Evolutionary conservation across 2,113 vertebrate genomes (phyloP), one percentile per base, ranked within the genome.

Genomic region (Cyprinus carpio): DNA sequence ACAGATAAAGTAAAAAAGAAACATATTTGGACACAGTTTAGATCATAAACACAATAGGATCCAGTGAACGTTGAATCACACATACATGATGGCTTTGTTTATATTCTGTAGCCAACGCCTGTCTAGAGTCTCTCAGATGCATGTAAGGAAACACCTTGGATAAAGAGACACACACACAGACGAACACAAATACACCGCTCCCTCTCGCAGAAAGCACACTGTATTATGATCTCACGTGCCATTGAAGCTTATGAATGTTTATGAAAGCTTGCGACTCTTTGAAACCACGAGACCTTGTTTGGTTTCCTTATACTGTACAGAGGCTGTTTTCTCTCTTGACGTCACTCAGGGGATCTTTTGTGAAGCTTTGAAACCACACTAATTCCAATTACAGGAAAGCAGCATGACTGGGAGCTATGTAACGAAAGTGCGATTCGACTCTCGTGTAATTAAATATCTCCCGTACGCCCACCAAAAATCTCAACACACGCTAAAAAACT

Each of bases 21-120:
- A 40, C 37, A 62, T 16, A 0, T 27, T 64, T 9, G 15, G 16
- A 67, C 79, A 34, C 11, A 20, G 60, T 67, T 81, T 49, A 65
- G 7, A 27, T 10, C 43, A 23, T 43, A 27, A 62, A 25, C 54
- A 62, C 58, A 81, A 46, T 69, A 49, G 40, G 40, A 23, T 31
- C 40, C 37, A 29, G 25, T 11, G 46, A 40, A 25, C 54, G 4
- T 79, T 49, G 72, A 85, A 74, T 86, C 23, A 49, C 60, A 69
- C 82, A 88, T 90, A 83, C 75, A 87, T 74, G 84, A 65, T 83
- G 79, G n/a, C 62, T 86, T 85, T 80, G 82, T 83, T 51, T 81
- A 82, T 82, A 82, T 72, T 56, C 65, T 71, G 49, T 71, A 72
- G 81, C 27, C 64, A 72, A 82, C 81, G 65, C 65, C 81, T 82